These are phyloP conservation scores for Choloepus didactylus DNA, from an alignment of 2,797 vertebrate species.

Conservation along the genomic window DNA sequence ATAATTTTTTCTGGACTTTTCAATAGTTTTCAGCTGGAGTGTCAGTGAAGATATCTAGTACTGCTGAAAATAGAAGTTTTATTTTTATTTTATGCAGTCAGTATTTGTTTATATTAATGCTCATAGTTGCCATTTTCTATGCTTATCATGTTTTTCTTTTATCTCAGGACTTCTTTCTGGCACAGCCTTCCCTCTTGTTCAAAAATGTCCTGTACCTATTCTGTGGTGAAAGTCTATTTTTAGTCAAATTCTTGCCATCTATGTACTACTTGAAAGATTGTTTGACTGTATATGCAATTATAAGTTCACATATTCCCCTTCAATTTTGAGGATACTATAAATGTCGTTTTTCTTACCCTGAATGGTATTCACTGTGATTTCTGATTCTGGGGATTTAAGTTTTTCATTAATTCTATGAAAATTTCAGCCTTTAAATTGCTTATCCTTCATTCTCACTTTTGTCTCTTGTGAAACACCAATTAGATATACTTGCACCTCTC, in stretches of 20 bases:
- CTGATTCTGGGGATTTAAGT: not conserved
- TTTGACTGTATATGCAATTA: not conserved
- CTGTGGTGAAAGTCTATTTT: not conserved
- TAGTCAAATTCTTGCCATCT: not conserved
- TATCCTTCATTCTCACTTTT: not conserved
- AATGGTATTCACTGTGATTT: not conserved
- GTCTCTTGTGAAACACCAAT: not conserved
- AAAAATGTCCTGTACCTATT: not conserved
- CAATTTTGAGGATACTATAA: not conserved
- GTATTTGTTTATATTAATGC: not conserved
- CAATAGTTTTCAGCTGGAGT: not conserved
- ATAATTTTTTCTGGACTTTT: not conserved
- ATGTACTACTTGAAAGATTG: not conserved
- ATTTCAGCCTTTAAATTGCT: not conserved
- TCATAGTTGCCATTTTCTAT: constrained; percentile 21
- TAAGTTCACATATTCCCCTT: not conserved
- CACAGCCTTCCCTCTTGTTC: not conserved
- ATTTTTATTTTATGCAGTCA: constrained; percentile 15
- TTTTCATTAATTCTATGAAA: not conserved
- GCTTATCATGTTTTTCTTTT: not conserved
- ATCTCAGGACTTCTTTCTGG: not conserved
- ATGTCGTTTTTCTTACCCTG: not conserved
- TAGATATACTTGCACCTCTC: not conserved
- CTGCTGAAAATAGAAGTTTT: constrained; percentile 1
- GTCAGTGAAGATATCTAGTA: not conserved